Base-by-base conservation (phyloP, 1,140 invertebrate species). In the Drosophila jambulina region DNA sequence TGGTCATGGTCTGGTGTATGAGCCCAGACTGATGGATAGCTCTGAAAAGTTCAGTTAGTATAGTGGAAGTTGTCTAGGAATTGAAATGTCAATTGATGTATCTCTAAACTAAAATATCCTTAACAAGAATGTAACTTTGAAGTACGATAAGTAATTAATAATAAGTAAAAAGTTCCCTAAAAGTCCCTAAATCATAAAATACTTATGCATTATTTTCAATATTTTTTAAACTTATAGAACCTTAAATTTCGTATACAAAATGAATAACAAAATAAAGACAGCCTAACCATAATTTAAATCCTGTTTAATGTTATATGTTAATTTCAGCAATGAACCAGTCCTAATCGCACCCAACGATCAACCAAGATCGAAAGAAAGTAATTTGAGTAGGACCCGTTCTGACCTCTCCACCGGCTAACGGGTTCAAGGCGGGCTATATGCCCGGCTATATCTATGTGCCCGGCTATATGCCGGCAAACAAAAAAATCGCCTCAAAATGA, bases 371-470 rank as follows among this genome's bases (percentile, higher is more conserved):
- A 58, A 64, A 70, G 46, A 68, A 68, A 70, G 62, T 54, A 29
- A n/a, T 45, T 45, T 29, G 15, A 45, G n/a, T 17, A 9, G 63
- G 29, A 32, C 8, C 12, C 51, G 43, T 17, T 17, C 38, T 56
- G 38, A 43, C 46, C 21, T 21, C 27, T 21, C 10, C 15, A 17
- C 8, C 54, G 21, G 29, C 36, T 0, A 81, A 59, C 23, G 68
- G 63, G 82, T 81, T 85, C 82, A 84, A 85, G 82, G 82, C 59
- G 56, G 48, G 2, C 6, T 29, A 42, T 40, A 48, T 48, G n/a
- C n/a, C n/a, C n/a, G n/a, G n/a, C 19, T 25, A 36, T 32, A 13
- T 19, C 15, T 15, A 29, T 29, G 1, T 29, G 12, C 40, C 17
- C 25, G 40, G 54, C 42, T 56, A 25, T 38, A 38, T 56, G 53